A percentile compares a stretch with the other conserved stretches of the same genome.
Conservation (phyloP, 2,113 vertebrate species). For the Cochlearius cochlearius region DNA sequence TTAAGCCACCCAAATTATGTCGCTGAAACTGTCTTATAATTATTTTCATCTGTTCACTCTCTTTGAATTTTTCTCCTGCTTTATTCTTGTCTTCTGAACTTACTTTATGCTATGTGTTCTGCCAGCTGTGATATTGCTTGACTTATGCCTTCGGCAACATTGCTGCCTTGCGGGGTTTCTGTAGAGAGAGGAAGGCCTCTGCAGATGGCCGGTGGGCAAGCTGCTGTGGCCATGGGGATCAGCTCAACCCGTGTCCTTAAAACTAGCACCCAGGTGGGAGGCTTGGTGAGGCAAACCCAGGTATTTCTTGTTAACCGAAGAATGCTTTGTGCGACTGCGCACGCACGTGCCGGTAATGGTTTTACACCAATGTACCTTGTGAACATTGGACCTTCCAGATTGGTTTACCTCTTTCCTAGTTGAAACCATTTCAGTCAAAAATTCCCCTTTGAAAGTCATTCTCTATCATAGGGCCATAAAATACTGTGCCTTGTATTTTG, state of each 20-base stretch:
- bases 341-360: fast-evolving
- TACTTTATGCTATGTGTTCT: background rate
- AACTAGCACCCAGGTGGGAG: background rate
- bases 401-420: background rate
- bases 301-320: background rate
- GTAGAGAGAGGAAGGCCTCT: background rate
- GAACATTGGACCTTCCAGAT: background rate
- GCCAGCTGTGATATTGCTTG: background rate
- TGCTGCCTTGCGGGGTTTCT: background rate
- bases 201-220: background rate
- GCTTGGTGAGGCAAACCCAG: background rate
- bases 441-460: background rate
- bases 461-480: background rate
- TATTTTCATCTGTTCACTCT: background rate
- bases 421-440: background rate
- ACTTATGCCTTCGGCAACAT: background rate
- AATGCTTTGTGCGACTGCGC: background rate
- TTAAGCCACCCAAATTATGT: constrained; percentile 1
- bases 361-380: background rate
- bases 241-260: background rate
- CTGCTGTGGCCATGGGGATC: background rate
- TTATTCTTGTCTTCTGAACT: background rate
- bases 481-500: background rate
- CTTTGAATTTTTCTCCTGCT: background rate
- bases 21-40: background rate